A percentile compares a stretch with the other conserved stretches of the same genome.
Evolutionary conservation across 2,113 vertebrate species (phyloP).

Genomic region (Spea bombifrons): DNA sequence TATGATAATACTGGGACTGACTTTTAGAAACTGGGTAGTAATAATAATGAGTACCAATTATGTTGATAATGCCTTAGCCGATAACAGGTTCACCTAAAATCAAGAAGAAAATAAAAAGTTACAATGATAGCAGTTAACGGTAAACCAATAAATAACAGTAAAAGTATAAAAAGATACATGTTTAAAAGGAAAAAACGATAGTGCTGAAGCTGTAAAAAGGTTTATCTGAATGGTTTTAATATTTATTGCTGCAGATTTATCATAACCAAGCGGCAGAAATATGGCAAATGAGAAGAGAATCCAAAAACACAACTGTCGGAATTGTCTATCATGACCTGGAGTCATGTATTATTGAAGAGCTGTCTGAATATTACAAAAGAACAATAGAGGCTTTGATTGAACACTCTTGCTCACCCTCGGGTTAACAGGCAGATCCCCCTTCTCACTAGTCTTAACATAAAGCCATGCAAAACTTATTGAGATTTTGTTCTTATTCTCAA

Average conservation of each 20-base stretch:
- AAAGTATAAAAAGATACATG: too few species aligned
- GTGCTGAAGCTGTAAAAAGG: neutral
- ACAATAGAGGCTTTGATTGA: constrained; percentile 41
- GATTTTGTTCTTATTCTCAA: neutral
- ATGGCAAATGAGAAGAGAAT: constrained; percentile 12
- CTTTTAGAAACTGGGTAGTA: too few species aligned
- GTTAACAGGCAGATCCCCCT: constrained; percentile 14
- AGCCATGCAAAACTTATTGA: neutral
- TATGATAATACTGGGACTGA: too few species aligned
- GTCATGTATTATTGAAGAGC: constrained; percentile 24
- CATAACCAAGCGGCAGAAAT: neutral
- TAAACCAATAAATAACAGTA: too few species aligned
- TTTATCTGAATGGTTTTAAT: neutral
- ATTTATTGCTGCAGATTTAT: neutral
- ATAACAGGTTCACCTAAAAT: too few species aligned
- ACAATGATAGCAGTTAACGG: too few species aligned
- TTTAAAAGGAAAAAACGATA: neutral
- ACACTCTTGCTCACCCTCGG: constrained; percentile 15
- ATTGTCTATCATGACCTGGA: constrained; percentile 42
- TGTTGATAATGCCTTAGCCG: too few species aligned
- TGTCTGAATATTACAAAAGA: constrained; percentile 38
- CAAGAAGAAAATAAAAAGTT: too few species aligned
- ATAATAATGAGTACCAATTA: too few species aligned
- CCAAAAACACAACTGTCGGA: constrained; percentile 23
- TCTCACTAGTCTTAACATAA: constrained; percentile 25